phyloP scores from a whole-genome alignment of 2,113 vertebrate genomes.

The human (Homo sapiens) region GRCh38 chr4:137064501-137065000 shows the following conservation, averaged over 20 bases:
- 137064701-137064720: not conserved
- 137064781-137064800: no score
- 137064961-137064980: not conserved
- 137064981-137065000: not conserved
- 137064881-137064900: not conserved
- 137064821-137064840: not conserved
- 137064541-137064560: not conserved
- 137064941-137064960: not conserved
- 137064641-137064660: not conserved
- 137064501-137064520: not conserved
- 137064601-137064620: not conserved
- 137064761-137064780: not conserved
- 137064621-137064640: not conserved
- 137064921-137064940: not conserved
- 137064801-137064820: not conserved
- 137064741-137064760: not conserved
- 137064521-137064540: not conserved
- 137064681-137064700: not conserved
- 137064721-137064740: not conserved
- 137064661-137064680: not conserved
- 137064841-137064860: not conserved
- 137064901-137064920: not conserved
- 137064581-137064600: not conserved
- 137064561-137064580: not conserved
- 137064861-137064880: not conserved